Conservation (phyloP, 2,888 invertebrate genomes). For the Apodemia duryi region DNA sequence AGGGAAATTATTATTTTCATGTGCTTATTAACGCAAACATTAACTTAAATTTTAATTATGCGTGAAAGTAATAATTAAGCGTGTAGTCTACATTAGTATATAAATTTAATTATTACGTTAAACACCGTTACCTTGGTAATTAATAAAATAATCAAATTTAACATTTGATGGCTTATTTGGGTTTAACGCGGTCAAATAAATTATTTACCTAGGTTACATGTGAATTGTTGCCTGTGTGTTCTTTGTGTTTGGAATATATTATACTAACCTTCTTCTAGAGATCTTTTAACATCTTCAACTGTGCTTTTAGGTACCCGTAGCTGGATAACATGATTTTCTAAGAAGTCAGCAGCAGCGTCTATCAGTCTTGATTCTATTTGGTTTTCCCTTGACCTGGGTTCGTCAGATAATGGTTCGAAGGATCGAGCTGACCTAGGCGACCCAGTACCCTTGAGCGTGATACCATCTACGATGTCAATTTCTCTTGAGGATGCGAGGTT, state of each 20-base stretch:
- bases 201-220: neutral
- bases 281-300: constrained; percentile 86
- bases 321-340: constrained; percentile 89
- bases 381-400: constrained; percentile 85
- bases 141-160: no score
- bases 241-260: no score
- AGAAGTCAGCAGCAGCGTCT: constrained; percentile 87
- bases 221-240: neutral
- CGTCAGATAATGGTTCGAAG: constrained; percentile 83
- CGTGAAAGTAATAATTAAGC: no score
- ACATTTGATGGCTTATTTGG: no score
- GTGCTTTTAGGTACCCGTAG: constrained; percentile 87
- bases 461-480: constrained; percentile 79
- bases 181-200: no score
- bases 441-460: constrained; percentile 73
- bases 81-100: no score
- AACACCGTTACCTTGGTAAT: no score
- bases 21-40: no score
- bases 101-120: no score
- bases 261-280: constrained; percentile 89
- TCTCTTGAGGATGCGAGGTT: constrained; percentile 71
- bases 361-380: constrained; percentile 86
- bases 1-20: no score
- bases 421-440: constrained; percentile 79
- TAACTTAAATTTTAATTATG: no score